phyloP scores from a whole-genome alignment of 2,113 vertebrate species.

The Herpetotheres cachinnans region DNA sequence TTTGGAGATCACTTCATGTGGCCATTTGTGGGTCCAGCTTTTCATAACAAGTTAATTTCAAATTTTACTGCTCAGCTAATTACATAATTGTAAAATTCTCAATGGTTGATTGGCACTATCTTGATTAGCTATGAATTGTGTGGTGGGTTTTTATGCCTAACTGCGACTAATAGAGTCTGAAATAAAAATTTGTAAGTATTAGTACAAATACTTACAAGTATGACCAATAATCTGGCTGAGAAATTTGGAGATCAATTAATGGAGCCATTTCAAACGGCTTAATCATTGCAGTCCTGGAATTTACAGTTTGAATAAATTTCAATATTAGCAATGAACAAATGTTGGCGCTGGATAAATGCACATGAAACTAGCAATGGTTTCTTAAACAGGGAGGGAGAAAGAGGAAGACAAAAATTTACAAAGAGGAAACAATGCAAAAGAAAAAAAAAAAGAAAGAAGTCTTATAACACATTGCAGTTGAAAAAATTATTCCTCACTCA shows the following conservation, averaged over 20 bases:
- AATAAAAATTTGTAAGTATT: background rate
- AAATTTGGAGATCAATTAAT: conserved; percentile 1
- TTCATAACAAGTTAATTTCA: background rate
- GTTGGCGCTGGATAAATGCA: conserved; percentile 35
- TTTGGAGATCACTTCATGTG: background rate
- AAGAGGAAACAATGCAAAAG: conserved; percentile 41
- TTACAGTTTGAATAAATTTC: conserved; percentile 42
- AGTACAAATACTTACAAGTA: background rate
- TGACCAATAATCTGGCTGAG: background rate
- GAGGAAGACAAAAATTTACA: conserved; percentile 22
- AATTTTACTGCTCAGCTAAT: background rate
- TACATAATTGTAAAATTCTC: background rate
- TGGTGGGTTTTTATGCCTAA: background rate
- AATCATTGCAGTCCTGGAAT: conserved; percentile 30
- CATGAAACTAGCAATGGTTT: conserved; percentile 1
- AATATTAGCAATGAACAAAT: conserved; percentile 37
- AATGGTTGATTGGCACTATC: background rate
- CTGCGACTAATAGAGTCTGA: background rate
- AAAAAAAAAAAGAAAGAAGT: background rate
- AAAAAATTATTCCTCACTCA: conserved; percentile 44
- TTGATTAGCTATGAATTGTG: background rate
- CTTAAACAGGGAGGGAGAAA: background rate
- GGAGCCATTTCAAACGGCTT: conserved; percentile 1
- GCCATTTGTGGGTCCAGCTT: background rate
- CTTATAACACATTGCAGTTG: conserved; percentile 24